Evolutionary conservation across 2,888 invertebrate species (phyloP), one percentile per base, ranked within the genome.

Genomic region (Drosophila nr. fundita): DNA sequence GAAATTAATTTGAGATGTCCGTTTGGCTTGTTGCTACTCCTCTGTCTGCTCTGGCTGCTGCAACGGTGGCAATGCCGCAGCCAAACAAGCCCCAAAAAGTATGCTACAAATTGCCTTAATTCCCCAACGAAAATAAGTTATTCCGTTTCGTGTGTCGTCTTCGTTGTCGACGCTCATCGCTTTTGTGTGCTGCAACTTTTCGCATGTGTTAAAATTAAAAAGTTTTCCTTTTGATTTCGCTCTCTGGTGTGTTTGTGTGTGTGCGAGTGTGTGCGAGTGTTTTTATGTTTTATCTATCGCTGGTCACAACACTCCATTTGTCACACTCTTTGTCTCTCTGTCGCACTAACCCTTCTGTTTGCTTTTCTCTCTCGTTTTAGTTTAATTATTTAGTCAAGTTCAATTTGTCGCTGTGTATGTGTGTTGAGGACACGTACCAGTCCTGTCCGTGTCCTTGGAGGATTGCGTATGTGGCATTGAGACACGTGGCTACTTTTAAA

Each of bases 101-200:
- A 78, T 82, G 80, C 80, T 82, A 82, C 85, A 85, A 85, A 85
- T 85, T 83, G 83, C 68, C 70, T 79, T 82, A 82, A 85, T 82
- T 85, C 82, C 85, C 82, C 54, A 73, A 67, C 80, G 82, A 72
- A 72, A 79, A 83, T 79, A 84, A 83, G 68, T 83, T 84, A 79
- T 83, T 83, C 85, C 79, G 78, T 76, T 80, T 72, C 70, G 78
- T 79, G 73, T 72, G 72, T 70, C 57, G 54, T 58, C 42, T 34
- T 34, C 49, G 24, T 27, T 49, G 63, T 40, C 49, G 59, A 59
- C 79, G 67, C 70, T 65, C 76, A 62, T 62, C 80, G 80, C 76
- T 80, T 72, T 72, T 76, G 63, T 63, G 68, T 78, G 66, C 63
- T n/a, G 57, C 65, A 83, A 86, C 76, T 83, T 83, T 83, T 74